Base-by-base conservation (phyloP, 1,140 invertebrate species). In the Drosophila pectinifera region DNA sequence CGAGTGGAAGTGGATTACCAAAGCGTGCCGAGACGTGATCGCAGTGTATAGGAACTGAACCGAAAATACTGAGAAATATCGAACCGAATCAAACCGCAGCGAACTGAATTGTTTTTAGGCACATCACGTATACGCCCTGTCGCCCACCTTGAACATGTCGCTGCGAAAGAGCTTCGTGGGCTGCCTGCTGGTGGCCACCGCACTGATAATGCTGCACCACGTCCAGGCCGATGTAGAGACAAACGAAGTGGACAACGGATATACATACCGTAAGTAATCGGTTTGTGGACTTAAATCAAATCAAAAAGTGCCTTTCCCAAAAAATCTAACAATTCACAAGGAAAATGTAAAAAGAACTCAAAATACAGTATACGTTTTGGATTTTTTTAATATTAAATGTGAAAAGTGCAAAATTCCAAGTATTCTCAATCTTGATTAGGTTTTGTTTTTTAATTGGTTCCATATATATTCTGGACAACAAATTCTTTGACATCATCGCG, bases 221-320 rank as follows among this genome's bases (percentile, higher is more conserved):
- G 68, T 51, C n/a, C 43, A 55, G 34, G 90, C 85, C 31, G 45
- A 88, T 38, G 62, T 79, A 14, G 74, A 77, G 48, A 83, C 90
- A 39, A 91, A 91, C 54, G 82, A 88, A 73, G 78, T 91, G 69
- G 64, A 79, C 22, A 75, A 79, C 56, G 28, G 31, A 41, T 31
- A 45, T 16, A 64, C 73, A 36, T 75, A 59, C 18, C 70, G 90
- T 91, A 88, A 89, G 90, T 91, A 64, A n/a, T 39, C 18, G 13
- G 4, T 18, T 14, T 28, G 14, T 31, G 14, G 10, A 36, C 5
- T 34, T 18, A 11, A 14, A 24, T 28, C 7, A 13, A 14, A 28
- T 31, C 5, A 7, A 24, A 45, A n/a, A 4, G 31, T 11, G 11
- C 3, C 8, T 7, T 6, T 8, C 7, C 4, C 11, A 6, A 49